phyloP scores from a whole-genome alignment of 2,888 invertebrate species.

The Nymphalis c-album region DNA sequence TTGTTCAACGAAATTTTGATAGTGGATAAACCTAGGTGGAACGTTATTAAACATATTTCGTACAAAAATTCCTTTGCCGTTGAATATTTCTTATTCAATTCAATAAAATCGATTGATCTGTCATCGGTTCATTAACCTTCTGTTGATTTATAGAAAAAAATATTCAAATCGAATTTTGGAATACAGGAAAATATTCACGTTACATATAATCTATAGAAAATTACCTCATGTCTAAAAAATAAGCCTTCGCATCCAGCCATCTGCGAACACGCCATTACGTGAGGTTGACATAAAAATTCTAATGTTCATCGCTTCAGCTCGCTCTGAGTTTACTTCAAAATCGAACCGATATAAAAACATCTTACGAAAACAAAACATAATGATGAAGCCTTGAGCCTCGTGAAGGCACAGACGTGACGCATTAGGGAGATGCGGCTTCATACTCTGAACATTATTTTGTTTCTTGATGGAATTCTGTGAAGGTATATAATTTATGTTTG shows the following conservation, averaged over 20 bases:
- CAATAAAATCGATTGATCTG: not conserved
- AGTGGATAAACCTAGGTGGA: no score
- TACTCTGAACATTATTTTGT: conserved; percentile 4
- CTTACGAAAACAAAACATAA: conserved; percentile 34
- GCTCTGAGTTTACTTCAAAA: conserved; percentile 9
- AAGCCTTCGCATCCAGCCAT: conserved; percentile 10
- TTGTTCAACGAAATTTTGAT: no score
- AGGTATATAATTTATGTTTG: not conserved
- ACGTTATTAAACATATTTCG: no score
- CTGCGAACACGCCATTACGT: conserved; percentile 14
- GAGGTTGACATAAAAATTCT: conserved; percentile 7
- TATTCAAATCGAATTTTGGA: not conserved
- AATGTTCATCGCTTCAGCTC: conserved; percentile 1
- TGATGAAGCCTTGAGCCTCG: conserved; percentile 2
- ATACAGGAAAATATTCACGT: not conserved
- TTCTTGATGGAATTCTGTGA: not conserved
- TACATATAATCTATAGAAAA: conserved; percentile 1
- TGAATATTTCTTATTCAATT: no score
- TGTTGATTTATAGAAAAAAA: no score
- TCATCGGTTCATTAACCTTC: not conserved
- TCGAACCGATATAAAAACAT: conserved; percentile 29
- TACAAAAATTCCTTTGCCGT: no score
- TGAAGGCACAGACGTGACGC: conserved; percentile 16
- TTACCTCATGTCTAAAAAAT: conserved; percentile 3
- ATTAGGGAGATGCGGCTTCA: conserved; percentile 14